Percentiles rank a stretch among this genome's conserved stretches.
phyloP scores from a whole-genome alignment of 2,113 vertebrate genomes.

The Eubucco bourcierii region DNA sequence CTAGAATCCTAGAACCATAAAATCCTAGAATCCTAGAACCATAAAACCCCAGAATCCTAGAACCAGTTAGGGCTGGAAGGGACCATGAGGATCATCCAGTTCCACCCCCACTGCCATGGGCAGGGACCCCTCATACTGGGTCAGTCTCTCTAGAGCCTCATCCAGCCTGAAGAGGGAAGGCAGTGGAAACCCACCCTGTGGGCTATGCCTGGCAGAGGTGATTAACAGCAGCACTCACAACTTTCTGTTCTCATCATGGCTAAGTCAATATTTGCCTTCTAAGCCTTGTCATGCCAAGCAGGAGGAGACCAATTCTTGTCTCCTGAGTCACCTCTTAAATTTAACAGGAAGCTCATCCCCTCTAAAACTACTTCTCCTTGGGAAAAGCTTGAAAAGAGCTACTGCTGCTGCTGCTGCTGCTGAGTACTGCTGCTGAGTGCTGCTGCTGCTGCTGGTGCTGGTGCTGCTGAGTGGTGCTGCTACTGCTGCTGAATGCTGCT shows the following conservation, averaged over 20 bases:
- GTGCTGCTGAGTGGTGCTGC: too few species aligned
- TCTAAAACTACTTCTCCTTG: neutral
- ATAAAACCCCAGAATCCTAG: too few species aligned
- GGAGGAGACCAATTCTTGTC: neutral
- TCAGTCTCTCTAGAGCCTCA: too few species aligned
- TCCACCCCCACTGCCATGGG: too few species aligned
- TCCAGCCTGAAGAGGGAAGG: neutral
- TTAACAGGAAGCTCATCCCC: neutral
- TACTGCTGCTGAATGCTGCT: too few species aligned
- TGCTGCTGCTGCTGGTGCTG: too few species aligned
- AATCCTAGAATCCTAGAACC: too few species aligned
- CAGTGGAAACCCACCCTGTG: neutral
- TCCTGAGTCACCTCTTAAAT: neutral
- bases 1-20: too few species aligned
- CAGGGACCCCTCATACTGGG: too few species aligned
- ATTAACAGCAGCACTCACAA: neutral
- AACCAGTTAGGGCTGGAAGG: too few species aligned
- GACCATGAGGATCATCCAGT: too few species aligned
- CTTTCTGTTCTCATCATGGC: neutral
- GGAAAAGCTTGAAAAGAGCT: neutral
- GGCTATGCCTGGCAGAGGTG: neutral
- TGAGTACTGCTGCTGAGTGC: too few species aligned
- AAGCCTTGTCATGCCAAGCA: neutral
- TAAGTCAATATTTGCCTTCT: constrained; percentile 14
- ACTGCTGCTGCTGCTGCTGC: neutral